Conservation (phyloP, 2,888 invertebrate species). For the Idaea dimidiata region DNA sequence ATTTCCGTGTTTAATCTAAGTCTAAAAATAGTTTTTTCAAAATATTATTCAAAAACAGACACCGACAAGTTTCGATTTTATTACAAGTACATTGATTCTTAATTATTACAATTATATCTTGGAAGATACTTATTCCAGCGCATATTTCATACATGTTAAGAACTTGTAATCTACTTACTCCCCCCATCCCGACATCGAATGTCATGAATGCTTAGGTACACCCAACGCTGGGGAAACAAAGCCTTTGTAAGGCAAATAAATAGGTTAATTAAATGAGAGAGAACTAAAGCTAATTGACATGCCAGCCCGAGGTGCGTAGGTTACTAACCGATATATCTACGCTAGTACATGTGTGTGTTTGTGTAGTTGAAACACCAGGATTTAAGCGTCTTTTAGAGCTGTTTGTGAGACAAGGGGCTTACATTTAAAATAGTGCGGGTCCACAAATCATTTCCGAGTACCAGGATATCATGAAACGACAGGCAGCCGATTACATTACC, state of each 20-base stretch:
- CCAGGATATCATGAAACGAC: slow-evolving; percentile 37
- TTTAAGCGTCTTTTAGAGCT: not conserved
- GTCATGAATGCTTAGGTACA: not conserved
- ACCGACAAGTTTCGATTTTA: no score
- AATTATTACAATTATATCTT: no score
- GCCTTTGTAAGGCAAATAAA: slow-evolving; percentile 1
- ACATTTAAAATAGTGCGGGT: slow-evolving; percentile 2
- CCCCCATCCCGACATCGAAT: not conserved
- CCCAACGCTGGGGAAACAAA: not conserved
- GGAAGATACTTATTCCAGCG: not conserved
- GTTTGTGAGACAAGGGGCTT: not conserved
- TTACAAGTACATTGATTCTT: no score
- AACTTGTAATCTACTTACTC: not conserved
- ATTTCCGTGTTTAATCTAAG: no score
- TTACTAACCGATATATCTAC: not conserved
- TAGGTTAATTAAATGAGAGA: slow-evolving; percentile 1
- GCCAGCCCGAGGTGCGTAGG: slow-evolving; percentile 3
- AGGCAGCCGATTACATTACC: slow-evolving; percentile 29
- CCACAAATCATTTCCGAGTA: slow-evolving; percentile 29
- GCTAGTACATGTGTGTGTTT: not conserved
- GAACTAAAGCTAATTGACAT: not conserved
- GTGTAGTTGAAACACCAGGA: not conserved
- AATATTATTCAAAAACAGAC: no score
- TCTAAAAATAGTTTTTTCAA: no score
- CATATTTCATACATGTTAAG: not conserved